Evolutionary conservation across 2,113 vertebrate genomes (phyloP), one percentile per base, ranked within the genome.

Genomic region (Hippoglossus stenolepis): DNA sequence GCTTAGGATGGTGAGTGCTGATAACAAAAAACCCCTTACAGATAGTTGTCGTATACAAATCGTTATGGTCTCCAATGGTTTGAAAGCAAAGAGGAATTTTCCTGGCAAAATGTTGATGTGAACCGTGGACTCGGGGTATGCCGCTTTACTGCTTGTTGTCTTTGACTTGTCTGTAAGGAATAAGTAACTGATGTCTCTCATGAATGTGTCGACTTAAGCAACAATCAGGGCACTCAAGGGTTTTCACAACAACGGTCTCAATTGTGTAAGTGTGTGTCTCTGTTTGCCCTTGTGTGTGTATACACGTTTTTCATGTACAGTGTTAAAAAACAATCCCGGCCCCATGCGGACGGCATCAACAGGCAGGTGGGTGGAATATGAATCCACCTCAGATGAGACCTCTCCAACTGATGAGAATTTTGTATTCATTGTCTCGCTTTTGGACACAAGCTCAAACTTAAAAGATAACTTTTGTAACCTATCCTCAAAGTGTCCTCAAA

Each of bases 331-430:
- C 87, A 88, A 83, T 82, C 43, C 49, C 2, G 24, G 66, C 89
- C 77, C 86, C 80, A 80, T 86, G 82, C 8, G 54, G 75, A 18
- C 24, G 10, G 43, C 80, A 75, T 69, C 75, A 88, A 80, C 86
- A 11, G 68, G 73, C 85, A 85, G 78, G 89, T 89, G 89, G 91
- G 89, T 20, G 87, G 86, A 90, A 87, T 79, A 86, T 51, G 75
- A 88, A 74, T 90, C 70, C 43, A 45, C 59, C 75, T 65, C 70
- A 78, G 75, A 83, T 65, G 79, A 79, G 70, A 82, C 75, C 70
- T 73, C 47, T 70, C 70, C 65, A 51, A 73, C 76, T 72, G 69
- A 58, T 20, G 78, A 86, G 80, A n/a, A n/a, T 57, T 74, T 73
- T 60, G 15, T 75, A 77, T 82, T 89, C 71, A 80, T 86, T 77